Base-by-base conservation (phyloP, 2,113 vertebrate species). In the Dicrurus megarhynchus region DNA sequence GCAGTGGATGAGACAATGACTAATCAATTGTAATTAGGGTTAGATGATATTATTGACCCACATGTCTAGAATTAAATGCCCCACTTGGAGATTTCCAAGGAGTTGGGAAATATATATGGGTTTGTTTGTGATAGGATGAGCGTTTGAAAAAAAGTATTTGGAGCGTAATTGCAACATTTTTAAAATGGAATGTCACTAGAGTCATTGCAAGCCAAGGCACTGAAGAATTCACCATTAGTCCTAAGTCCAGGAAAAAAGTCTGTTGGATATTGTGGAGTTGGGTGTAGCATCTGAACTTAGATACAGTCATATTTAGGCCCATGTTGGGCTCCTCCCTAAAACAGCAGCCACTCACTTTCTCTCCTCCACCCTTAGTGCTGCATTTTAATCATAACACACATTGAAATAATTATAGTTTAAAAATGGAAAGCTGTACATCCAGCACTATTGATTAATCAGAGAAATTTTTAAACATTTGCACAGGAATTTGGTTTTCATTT, bases 1-100 rank as follows among this genome's bases (percentile, higher is more conserved):
- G 27, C 81, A 94, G 89, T 96, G 96, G 97, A 98, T 93, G 97
- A 98, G 98, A 98, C 98, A 98, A 97, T 98, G 97, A 98, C 77
- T 93, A 97, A 98, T 98, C 98, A 98, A 96, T 98, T 96, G 96
- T 98, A 98, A 98, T 98, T 98, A 98, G 91, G 96, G 83, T 90
- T 97, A 94, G 96, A 96, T 97, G 84, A 95, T 97, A 37, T 95
- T 98, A 97, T 96, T 98, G 97, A 98, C 97, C 95, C 95, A 97
- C 90, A 97, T 97, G 96, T 96, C 97, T 97, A 94, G 97, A 98
- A 96, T 96, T 77, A 96, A 97, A 93, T 96, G 77, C 86, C 76
- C 84, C 64, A 16, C 91, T 95, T 78, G 76, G 69, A 97, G 90
- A 90, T 97, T 96, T 96, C 95, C 41, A 47, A 94, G 97, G 94